Evolutionary conservation across 30 jellyfish, hydroid and myxozoan genomes (phyloP), one percentile per base, ranked within the genome.

Genomic region (Hydra vulgaris): DNA sequence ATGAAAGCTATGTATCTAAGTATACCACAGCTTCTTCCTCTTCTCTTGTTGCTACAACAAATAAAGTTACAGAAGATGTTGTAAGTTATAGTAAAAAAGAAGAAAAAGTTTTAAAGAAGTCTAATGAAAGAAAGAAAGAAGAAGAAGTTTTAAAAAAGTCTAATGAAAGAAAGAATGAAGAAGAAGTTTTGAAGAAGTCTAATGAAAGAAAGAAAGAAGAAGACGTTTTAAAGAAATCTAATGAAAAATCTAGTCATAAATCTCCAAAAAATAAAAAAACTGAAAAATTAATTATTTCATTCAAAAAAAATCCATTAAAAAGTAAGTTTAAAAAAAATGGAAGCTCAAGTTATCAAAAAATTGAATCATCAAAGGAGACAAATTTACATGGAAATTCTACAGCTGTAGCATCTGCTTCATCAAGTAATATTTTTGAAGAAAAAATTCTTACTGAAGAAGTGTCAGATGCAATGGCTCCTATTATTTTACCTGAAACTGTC

Each of bases 281-380:
- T 78, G 80, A 88, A 88, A 67, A 83, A 79, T 53, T 77, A 70
- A 26, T 54, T 76, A 54, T 77, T 82, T n/a, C 71, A 20, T 25
- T 70, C 72, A 12, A 78, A 22, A 21, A 22, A 18, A 23, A 72
- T 18, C 7, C 74, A 5, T 40, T 40, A 40, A 40, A 40, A 40
- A 40, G 61, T 40, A 12, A 17, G 76, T 18, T n/a, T 54, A 8
- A 81, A 55, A 76, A 76, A 66, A 18, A 53, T 24, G 21, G 23
- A 54, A 17, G 24, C 74, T 20, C 23, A 25, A 23, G 70, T 40
- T 40, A 40, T 40, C 61, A 40, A 40, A 5, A 5, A 40, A 12
- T 40, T 40, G 61, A 40, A 3, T 40, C 61, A 40, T 40, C 61
- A 12, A 5, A 40, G 12, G 61, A 40, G 12, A 40, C 5, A 3